These are phyloP conservation scores for Gymnogyps californianus DNA, from an alignment of 2,113 vertebrate genomes.

Conservation along the genomic window DNA sequence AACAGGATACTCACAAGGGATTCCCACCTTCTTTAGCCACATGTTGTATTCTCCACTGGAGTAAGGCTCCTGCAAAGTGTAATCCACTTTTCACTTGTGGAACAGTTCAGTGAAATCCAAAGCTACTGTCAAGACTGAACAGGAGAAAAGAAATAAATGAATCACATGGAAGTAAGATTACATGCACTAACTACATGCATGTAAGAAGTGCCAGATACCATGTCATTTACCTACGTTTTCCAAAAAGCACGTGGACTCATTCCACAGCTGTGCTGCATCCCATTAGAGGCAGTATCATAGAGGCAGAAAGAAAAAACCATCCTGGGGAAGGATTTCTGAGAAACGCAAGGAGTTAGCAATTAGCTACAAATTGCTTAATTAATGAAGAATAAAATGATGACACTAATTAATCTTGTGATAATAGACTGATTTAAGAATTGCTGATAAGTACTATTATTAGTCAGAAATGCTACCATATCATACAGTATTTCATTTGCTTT, in stretches of 20 bases:
- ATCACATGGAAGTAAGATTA: neutral
- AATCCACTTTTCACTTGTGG: neutral
- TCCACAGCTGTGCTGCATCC: neutral
- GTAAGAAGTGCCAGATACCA: neutral
- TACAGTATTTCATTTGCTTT: neutral
- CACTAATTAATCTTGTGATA: neutral
- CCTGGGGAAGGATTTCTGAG: neutral
- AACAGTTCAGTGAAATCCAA: neutral
- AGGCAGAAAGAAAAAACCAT: neutral
- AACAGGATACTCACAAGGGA: neutral
- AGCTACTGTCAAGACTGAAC: neutral
- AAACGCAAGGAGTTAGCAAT: neutral
- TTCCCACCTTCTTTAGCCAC: neutral
- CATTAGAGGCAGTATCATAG: neutral
- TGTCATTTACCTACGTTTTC: neutral
- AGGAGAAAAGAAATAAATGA: neutral
- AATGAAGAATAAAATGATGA: neutral
- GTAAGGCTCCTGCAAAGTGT: neutral
- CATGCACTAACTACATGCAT: neutral
- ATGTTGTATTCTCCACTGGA: neutral
- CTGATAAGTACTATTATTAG: neutral
- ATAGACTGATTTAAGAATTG: neutral
- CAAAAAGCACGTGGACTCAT: neutral
- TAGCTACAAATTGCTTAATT: neutral
- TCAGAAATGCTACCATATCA: neutral